phyloP scores from a whole-genome alignment of 30 jellyfish, hydroid and myxozoan genomes.

The Nemopilema nomurai region DNA sequence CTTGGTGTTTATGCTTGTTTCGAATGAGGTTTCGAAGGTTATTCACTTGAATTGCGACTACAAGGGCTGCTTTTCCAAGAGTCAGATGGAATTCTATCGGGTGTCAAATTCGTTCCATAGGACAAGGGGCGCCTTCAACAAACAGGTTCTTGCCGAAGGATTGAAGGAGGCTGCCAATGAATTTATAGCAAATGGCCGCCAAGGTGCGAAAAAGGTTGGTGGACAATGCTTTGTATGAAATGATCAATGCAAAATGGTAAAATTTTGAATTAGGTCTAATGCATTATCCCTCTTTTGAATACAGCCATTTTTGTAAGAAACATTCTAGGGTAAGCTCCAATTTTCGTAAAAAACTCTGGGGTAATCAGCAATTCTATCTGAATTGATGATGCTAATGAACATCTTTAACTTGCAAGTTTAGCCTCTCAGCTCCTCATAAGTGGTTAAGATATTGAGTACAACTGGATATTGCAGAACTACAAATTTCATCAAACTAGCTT shows the following conservation, averaged over 20 bases:
- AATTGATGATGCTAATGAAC: no score
- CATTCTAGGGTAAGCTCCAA: background rate
- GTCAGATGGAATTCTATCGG: background rate
- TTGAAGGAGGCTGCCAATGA: constrained; percentile 15
- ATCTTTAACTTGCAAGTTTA: no score
- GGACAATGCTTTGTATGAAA: no score
- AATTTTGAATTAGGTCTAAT: no score
- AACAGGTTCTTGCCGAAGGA: background rate
- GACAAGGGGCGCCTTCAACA: background rate
- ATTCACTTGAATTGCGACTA: constrained; percentile 20
- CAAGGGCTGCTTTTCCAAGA: constrained; percentile 11
- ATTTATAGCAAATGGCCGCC: constrained; percentile 14
- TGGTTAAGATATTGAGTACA: no score
- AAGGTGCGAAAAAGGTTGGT: constrained; percentile 1
- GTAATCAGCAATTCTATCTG: no score
- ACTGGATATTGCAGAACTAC: no score
- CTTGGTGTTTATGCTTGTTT: constrained; percentile 25
- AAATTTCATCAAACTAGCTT: no score
- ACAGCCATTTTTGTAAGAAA: background rate
- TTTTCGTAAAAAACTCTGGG: background rate
- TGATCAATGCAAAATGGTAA: no score
- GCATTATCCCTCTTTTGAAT: no score
- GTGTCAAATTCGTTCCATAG: background rate
- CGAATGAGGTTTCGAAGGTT: constrained; percentile 10
- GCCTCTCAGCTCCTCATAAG: no score